phyloP scores from a whole-genome alignment of 2,888 invertebrate species.

The Polydrusus cervinus region DNA sequence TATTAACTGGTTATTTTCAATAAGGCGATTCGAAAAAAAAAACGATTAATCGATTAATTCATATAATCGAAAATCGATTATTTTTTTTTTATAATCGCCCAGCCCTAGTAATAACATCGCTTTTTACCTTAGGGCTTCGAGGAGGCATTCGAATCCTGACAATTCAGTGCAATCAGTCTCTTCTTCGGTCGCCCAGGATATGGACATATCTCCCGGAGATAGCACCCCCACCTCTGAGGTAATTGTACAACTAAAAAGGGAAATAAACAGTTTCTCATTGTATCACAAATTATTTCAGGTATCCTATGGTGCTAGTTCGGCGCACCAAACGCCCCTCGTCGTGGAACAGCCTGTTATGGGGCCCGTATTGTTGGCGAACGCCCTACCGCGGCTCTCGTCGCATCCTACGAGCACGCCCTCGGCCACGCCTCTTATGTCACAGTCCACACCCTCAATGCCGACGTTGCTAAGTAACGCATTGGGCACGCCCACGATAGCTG shows the following conservation, averaged over 20 bases:
- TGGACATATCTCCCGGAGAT: conserved; percentile 95
- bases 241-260: no score
- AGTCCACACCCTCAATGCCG: neutral
- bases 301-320: conserved; percentile 74
- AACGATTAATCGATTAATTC: no score
- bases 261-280: no score
- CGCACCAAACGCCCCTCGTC: conserved; percentile 69
- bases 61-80: no score
- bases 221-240: conserved; percentile 91
- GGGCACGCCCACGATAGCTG: conserved; percentile 28
- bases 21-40: no score
- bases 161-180: conserved; percentile 57
- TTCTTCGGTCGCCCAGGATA: conserved; percentile 78
- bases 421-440: conserved; percentile 62
- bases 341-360: conserved; percentile 71
- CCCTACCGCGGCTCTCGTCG: conserved; percentile 78
- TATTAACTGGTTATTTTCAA: no score
- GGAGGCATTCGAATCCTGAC: conserved; percentile 63
- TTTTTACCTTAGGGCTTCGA: conserved; percentile 47
- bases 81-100: no score
- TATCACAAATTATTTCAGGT: conserved; percentile 71
- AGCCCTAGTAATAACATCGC: no score
- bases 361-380: conserved; percentile 79
- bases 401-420: conserved; percentile 74
- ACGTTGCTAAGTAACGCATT: conserved; percentile 26